Base-by-base conservation (phyloP, 1,140 invertebrate genomes). In the Choristoneura fumiferana region DNA sequence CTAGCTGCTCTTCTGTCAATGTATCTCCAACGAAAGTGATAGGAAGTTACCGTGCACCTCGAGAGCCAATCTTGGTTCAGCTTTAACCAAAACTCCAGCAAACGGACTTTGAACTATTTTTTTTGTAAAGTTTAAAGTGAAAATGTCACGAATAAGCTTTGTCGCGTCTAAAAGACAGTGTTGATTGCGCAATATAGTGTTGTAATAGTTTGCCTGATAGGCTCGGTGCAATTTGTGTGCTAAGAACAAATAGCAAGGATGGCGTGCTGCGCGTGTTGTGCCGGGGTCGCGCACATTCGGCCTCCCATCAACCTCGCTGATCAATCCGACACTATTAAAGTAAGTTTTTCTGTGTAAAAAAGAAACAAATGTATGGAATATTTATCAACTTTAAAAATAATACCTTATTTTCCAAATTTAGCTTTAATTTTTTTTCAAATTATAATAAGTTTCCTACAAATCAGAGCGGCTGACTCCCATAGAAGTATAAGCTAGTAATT, bases 291-390 rank as follows among this genome's bases (percentile, higher is more conserved):
- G 60, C 93, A 93, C 15, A 92, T 96, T 59, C 91, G 93, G 66
- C 91, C 93, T 60, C 95, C 95, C 49, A 94, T 96, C 76, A 94
- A 94, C 80, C 88, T 95, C 54, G 92, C 76, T 73, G 92, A 93
- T 65, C 95, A 96, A 78, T 96, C 95, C 43, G 95, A 96, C 73
- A 81, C 92, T 65, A 87, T 95, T 56, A 95, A 94, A 94, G 95
- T 96, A 87, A 92, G 90, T 83, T n/a, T n/a, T n/a, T 3, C 22
- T 6, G 22, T 3, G 22, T 29, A 6, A 29, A 6, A 2, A 29
- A 29, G 22, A 3, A 29, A 29, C n/a, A n/a, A n/a, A n/a, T n/a
- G n/a, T n/a, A n/a, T n/a, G n/a, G n/a, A n/a, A n/a, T n/a, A n/a
- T n/a, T n/a, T n/a, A n/a, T n/a, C n/a, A n/a, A n/a, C n/a, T n/a